Evolutionary conservation across 2,888 invertebrate species (phyloP).

Genomic region (Chloromyia formosa): DNA sequence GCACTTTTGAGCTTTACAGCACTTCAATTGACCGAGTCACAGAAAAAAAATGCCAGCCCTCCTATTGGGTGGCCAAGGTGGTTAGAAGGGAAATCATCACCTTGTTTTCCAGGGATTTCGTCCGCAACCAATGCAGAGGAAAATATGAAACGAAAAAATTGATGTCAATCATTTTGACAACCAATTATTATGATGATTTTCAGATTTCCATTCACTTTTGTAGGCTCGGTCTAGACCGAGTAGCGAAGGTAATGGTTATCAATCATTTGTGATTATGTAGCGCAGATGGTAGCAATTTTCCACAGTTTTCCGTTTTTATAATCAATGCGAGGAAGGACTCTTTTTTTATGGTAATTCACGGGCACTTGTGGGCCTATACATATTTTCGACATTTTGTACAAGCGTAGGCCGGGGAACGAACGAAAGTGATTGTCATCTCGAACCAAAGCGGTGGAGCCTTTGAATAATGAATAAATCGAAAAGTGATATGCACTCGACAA

Average conservation of each 20-base stretch:
- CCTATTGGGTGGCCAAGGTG: too few relatives aligned
- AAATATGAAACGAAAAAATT: slow-evolving; percentile 31
- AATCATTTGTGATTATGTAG: slow-evolving; percentile 45
- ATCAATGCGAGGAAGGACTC: slow-evolving; percentile 23
- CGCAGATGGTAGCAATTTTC: slow-evolving; percentile 45
- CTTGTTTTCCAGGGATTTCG: background rate
- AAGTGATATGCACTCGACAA: slow-evolving; percentile 5
- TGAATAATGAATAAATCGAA: slow-evolving; percentile 18
- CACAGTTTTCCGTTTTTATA: slow-evolving; percentile 21
- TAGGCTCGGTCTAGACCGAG: background rate
- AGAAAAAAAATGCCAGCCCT: background rate
- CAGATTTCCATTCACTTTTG: slow-evolving; percentile 42
- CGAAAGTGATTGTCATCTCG: slow-evolving; percentile 25
- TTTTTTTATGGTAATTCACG: slow-evolving; percentile 31
- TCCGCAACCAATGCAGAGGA: background rate
- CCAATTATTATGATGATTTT: slow-evolving; percentile 46
- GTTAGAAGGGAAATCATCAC: too few relatives aligned
- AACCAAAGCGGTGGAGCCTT: background rate
- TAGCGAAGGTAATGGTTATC: slow-evolving; percentile 42
- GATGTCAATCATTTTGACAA: slow-evolving; percentile 46
- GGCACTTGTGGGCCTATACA: background rate
- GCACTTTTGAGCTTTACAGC: slow-evolving; percentile 14
- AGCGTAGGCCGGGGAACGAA: background rate
- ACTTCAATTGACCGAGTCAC: slow-evolving; percentile 26
- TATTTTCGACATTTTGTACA: background rate